Conservation (phyloP, 2,113 vertebrate genomes). For the Aspiorhynchus laticeps region DNA sequence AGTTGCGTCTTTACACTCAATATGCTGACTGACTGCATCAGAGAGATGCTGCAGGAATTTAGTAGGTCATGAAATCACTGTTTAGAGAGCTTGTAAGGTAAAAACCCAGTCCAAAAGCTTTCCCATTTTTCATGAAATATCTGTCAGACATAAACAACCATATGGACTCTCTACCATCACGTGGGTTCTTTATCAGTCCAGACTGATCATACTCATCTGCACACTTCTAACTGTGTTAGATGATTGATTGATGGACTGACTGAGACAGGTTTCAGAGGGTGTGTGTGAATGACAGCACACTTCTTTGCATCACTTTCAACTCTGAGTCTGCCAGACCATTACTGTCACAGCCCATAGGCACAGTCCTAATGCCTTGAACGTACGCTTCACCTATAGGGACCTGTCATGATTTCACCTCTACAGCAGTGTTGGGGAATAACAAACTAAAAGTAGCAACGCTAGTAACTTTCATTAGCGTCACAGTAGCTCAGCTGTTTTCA, state of each 20-base stretch:
- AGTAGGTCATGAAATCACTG: not conserved
- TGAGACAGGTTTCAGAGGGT: conserved; percentile 36
- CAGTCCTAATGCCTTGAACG: not conserved
- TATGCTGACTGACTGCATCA: conserved; percentile 4
- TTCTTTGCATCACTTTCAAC: conserved; percentile 16
- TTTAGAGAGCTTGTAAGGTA: not conserved
- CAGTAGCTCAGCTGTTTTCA: not conserved
- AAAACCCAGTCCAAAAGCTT: not conserved
- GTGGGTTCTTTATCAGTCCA: conserved; percentile 25
- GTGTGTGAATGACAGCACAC: conserved; percentile 23
- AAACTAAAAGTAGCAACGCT: not conserved
- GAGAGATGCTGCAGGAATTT: not conserved
- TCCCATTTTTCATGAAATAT: not conserved
- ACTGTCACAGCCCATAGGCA: conserved; percentile 19
- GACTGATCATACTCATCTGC: conserved; percentile 33
- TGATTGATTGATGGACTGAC: conserved; percentile 38
- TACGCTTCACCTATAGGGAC: not conserved
- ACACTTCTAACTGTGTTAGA: not conserved
- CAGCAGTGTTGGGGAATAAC: not conserved
- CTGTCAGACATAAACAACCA: not conserved
- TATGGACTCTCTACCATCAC: not conserved
- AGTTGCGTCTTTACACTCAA: not conserved
- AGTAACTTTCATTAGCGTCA: not conserved
- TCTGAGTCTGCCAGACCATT: conserved; percentile 23
- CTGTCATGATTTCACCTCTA: not conserved